These are phyloP conservation scores for Ivindomyrus marchei DNA, from an alignment of 2,113 vertebrate genomes.

Conservation along the genomic window DNA sequence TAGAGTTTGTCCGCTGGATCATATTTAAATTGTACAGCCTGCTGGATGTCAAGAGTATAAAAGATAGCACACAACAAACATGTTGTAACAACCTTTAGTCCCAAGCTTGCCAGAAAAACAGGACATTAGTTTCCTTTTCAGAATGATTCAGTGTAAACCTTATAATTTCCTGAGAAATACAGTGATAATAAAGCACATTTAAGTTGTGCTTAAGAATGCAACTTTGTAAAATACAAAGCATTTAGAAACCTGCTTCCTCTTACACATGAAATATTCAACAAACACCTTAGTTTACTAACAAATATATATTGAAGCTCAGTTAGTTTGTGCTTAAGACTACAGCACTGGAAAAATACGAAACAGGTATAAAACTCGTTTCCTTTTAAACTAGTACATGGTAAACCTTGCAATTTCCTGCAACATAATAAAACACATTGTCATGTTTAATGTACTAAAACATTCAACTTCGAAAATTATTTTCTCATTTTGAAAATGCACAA, in stretches of 20 bases:
- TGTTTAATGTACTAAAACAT: neutral
- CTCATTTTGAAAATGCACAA: neutral
- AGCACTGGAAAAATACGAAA: too few species aligned
- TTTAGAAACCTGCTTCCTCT: too few species aligned
- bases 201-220: too few species aligned
- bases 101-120: neutral
- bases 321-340: too few species aligned
- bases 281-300: neutral
- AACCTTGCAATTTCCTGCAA: neutral
- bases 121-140: too few species aligned
- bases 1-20: too few species aligned
- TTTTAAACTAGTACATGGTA: neutral
- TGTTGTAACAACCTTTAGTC: neutral
- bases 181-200: too few species aligned
- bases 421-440: neutral
- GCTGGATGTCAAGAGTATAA: neutral
- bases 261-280: too few species aligned
- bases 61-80: neutral
- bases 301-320: neutral
- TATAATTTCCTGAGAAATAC: too few species aligned
- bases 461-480: neutral
- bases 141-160: too few species aligned
- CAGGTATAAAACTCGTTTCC: too few species aligned
- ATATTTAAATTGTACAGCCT: neutral
- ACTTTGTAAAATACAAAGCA: too few species aligned